These are phyloP conservation scores for Limnephilus rhombicus DNA, from an alignment of 2,888 invertebrate genomes.

Conservation along the genomic window DNA sequence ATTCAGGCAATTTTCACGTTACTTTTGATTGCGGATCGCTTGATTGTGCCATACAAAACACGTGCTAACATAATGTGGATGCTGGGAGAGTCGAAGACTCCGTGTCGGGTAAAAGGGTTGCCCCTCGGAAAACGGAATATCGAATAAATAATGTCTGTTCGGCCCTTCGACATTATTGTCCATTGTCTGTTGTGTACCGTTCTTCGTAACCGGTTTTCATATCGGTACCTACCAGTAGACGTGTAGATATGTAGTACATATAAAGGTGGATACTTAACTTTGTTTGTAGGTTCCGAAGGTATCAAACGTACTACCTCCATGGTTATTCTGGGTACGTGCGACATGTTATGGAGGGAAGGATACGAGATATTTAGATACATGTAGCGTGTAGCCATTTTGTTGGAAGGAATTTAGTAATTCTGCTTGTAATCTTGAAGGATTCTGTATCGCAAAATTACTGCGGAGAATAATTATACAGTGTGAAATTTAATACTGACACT, in stretches of 20 bases:
- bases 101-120: not conserved
- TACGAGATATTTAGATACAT: constrained; percentile 9
- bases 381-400: not conserved
- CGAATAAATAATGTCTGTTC: constrained; percentile 35
- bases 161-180: constrained; percentile 56
- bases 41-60: constrained; percentile 32
- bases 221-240: not conserved
- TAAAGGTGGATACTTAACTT: not conserved
- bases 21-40: constrained; percentile 21
- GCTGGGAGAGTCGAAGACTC: not conserved
- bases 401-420: constrained; percentile 4
- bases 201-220: constrained; percentile 36
- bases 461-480: not conserved
- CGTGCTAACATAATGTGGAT: constrained; percentile 35
- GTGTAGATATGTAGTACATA: not conserved
- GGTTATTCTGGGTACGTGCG: not conserved
- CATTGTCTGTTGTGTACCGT: constrained; percentile 61
- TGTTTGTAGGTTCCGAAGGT: not conserved
- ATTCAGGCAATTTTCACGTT: not conserved
- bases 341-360: not conserved
- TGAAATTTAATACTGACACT: not conserved
- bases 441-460: not conserved
- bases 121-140: constrained; percentile 50
- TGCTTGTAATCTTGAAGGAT: constrained; percentile 7
- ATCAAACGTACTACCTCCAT: not conserved